Evolutionary conservation across 2,113 vertebrate genomes (phyloP).

Genomic region (Globicephala melas): DNA sequence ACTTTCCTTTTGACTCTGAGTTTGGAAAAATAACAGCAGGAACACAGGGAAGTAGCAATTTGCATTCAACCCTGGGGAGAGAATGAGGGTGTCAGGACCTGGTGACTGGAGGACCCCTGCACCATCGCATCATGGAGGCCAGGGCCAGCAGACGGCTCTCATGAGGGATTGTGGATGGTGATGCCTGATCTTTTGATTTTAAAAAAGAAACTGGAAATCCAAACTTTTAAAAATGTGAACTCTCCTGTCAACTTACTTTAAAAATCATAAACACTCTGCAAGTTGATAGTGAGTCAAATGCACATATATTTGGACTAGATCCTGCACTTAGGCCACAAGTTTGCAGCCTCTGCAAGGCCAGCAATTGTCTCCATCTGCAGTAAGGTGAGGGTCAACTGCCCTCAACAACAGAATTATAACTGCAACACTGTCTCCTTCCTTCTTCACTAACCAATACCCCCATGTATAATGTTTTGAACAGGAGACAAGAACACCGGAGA

Average conservation of each 20-base stretch:
- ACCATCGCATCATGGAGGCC: rapidly evolving
- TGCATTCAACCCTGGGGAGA: neutral
- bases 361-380: neutral
- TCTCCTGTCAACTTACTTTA: neutral
- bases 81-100: rapidly evolving
- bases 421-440: neutral
- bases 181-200: neutral
- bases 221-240: neutral
- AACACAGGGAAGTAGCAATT: neutral
- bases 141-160: neutral
- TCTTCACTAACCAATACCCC: neutral
- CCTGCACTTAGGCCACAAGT: too few species aligned
- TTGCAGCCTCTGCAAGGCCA: neutral
- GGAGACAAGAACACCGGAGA: neutral
- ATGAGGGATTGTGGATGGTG: neutral
- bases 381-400: neutral
- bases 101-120: neutral
- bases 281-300: neutral
- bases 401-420: neutral
- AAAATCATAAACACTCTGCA: neutral
- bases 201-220: neutral
- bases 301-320: neutral
- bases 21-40: neutral
- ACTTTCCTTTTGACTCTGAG: neutral
- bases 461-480: neutral